Evolutionary conservation across 1,140 invertebrate species (phyloP).

Genomic region (Bombus soroeensis): DNA sequence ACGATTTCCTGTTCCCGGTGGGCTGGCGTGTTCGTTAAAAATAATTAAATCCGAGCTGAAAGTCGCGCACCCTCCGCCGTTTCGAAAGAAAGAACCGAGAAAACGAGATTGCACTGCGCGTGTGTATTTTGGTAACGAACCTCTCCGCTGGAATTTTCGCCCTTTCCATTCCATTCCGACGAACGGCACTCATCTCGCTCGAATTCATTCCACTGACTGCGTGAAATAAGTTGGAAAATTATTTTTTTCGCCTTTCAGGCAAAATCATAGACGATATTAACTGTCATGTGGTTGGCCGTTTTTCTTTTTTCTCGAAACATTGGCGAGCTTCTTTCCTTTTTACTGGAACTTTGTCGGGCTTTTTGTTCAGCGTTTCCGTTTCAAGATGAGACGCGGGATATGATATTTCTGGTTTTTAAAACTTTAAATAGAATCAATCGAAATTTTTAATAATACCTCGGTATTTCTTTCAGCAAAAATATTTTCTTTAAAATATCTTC

Average conservation of each 20-base stretch:
- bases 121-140: conserved; percentile 66
- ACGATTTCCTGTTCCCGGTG: conserved; percentile 3
- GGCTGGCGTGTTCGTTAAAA: conserved; percentile 46
- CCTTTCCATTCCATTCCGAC: conserved; percentile 54
- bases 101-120: conserved; percentile 40
- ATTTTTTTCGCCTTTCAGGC: background rate
- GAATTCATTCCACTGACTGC: background rate
- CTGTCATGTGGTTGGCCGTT: background rate
- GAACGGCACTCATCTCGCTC: conserved; percentile 18
- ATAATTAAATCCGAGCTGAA: conserved; percentile 60
- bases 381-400: background rate
- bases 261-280: background rate
- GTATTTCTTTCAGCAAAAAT: background rate
- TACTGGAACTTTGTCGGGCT: fast-evolving
- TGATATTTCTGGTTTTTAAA: background rate
- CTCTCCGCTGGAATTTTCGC: conserved; percentile 60
- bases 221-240: background rate
- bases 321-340: too few species aligned
- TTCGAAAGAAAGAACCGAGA: conserved; percentile 40
- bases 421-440: too few species aligned
- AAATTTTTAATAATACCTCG: background rate
- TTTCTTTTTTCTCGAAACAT: background rate
- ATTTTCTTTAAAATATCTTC: too few species aligned
- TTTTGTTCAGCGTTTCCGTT: background rate
- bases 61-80: conserved; percentile 29